Conservation (phyloP, 2,888 invertebrate genomes). For the Craniophora ligustri region DNA sequence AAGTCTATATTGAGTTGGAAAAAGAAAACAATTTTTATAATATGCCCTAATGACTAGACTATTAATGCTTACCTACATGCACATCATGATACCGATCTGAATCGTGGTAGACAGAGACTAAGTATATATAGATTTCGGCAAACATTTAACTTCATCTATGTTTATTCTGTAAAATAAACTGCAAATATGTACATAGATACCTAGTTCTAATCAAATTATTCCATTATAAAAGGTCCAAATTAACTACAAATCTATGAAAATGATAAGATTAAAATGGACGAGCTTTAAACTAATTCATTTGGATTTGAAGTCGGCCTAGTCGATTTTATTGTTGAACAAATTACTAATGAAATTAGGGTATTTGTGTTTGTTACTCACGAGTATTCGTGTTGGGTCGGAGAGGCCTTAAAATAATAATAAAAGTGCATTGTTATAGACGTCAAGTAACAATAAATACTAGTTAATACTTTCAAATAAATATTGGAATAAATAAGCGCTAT, state of each 20-base stretch:
- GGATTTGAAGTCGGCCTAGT: conserved; percentile 22
- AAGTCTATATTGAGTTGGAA: no score
- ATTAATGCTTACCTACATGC: no score
- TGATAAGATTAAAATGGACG: conserved; percentile 39
- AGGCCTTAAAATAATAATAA: conserved; percentile 26
- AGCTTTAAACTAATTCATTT: conserved; percentile 38
- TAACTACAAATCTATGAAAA: conserved; percentile 40
- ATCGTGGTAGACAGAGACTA: no score
- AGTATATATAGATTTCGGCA: no score
- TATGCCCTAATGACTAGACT: no score
- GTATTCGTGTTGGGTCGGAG: conserved; percentile 15
- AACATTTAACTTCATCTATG: no score
- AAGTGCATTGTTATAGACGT: conserved; percentile 19
- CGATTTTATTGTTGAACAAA: conserved; percentile 35
- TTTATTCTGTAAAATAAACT: no score
- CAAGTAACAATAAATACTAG: background rate
- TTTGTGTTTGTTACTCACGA: conserved; percentile 25
- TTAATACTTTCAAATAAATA: no score
- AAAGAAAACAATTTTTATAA: no score
- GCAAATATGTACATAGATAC: conserved; percentile 1
- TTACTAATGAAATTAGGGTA: conserved; percentile 35
- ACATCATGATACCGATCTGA: no score
- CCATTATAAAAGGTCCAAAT: conserved; percentile 29
- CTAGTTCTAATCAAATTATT: conserved; percentile 23
- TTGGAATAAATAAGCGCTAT: no score